Conservation (phyloP, 2,797 vertebrate genomes). For the Nannoperca obscura region DNA sequence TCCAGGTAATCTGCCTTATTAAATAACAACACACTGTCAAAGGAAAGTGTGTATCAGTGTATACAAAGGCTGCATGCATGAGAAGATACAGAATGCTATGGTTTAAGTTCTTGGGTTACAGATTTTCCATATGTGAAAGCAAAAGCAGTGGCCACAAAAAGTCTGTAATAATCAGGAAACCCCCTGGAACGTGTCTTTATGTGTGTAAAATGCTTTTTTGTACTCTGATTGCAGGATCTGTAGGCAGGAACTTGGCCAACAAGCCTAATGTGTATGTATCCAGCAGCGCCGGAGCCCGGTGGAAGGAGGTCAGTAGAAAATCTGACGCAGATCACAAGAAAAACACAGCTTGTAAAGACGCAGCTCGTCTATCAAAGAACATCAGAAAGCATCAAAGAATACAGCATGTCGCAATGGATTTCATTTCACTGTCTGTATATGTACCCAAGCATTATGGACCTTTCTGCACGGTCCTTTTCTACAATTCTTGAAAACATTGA, state of each 20-base stretch:
- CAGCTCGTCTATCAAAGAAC: not conserved
- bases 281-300: constrained; percentile 93
- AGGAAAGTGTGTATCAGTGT: constrained; percentile 9
- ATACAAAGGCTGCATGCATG: constrained; percentile 17
- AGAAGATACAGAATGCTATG: constrained; percentile 29
- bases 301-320: constrained; percentile 93
- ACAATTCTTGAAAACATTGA: not conserved
- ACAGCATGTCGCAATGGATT: not conserved
- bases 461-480: not conserved
- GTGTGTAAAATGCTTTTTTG: constrained; percentile 44
- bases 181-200: not conserved
- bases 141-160: constrained; percentile 11
- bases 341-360: constrained; percentile 8
- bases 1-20: constrained; percentile 4
- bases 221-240: constrained; percentile 86
- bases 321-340: constrained; percentile 13
- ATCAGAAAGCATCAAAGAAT: no score
- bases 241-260: constrained; percentile 93
- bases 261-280: constrained; percentile 97
- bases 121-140: constrained; percentile 38
- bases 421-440: not conserved
- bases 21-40: constrained; percentile 4
- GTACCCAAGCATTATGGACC: not conserved
- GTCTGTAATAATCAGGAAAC: constrained; percentile 30
- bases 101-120: constrained; percentile 33